Evolutionary conservation across 2,113 vertebrate genomes (phyloP).

Genomic region (Corapipo altera): DNA sequence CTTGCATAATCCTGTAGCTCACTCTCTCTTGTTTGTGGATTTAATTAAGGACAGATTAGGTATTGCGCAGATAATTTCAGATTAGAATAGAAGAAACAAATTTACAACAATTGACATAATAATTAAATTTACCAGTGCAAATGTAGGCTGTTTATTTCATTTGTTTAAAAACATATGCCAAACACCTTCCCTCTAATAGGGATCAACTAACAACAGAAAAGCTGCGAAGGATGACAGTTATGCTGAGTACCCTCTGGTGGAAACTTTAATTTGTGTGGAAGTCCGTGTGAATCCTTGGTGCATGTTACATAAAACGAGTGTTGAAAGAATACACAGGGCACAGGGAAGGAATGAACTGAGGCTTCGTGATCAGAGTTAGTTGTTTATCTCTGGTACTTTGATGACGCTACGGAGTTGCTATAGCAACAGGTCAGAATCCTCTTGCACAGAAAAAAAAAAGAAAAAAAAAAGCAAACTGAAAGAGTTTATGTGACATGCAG

Average conservation of each 20-base stretch:
- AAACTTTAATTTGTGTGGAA: not conserved
- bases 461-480: accelerated
- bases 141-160: not conserved
- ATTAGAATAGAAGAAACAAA: not conserved
- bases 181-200: not conserved
- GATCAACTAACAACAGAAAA: not conserved
- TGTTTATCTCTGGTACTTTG: not conserved
- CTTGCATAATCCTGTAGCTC: not conserved
- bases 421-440: not conserved
- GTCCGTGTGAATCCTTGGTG: not conserved
- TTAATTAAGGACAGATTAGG: not conserved
- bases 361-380: not conserved
- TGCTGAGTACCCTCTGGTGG: not conserved
- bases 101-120: not conserved
- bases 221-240: not conserved
- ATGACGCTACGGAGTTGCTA: not conserved
- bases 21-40: not conserved
- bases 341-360: not conserved
- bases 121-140: not conserved
- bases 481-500: not conserved
- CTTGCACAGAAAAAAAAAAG: not conserved
- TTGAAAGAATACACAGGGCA: not conserved
- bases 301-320: accelerated
- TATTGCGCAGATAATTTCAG: not conserved
- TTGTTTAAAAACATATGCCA: not conserved